phyloP scores from a whole-genome alignment of 2,797 vertebrate genomes.

The Emys orbicularis region DNA sequence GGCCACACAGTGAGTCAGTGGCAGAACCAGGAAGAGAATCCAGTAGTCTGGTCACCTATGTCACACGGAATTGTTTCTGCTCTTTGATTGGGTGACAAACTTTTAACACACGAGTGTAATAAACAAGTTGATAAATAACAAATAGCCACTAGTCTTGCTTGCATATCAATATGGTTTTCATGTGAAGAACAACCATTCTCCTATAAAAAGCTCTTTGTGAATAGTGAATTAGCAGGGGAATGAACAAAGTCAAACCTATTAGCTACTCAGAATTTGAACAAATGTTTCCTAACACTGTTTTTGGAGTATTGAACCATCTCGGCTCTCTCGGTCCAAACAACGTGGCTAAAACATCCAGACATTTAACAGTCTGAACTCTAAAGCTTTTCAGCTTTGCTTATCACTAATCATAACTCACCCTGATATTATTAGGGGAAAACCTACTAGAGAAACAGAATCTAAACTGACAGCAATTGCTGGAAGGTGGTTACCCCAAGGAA shows the following conservation, averaged over 20 bases:
- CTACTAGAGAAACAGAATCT: not conserved
- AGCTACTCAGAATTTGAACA: not conserved
- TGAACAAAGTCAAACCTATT: not conserved
- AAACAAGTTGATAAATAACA: not conserved
- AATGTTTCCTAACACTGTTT: not conserved
- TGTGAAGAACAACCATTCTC: not conserved
- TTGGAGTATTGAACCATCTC: not conserved
- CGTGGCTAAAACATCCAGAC: not conserved
- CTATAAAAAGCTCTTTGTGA: not conserved
- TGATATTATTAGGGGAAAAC: not conserved
- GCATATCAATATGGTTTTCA: not conserved
- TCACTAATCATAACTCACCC: not conserved
- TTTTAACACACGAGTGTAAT: not conserved
- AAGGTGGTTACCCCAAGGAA: not conserved
- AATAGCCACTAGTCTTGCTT: not conserved
- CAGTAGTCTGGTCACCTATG: not conserved
- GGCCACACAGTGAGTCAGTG: not conserved
- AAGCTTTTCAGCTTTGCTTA: slow-evolving; percentile 26
- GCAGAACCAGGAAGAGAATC: not conserved
- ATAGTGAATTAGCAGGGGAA: not conserved
- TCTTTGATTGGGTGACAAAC: not conserved
- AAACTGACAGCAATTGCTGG: not conserved
- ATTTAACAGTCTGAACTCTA: not conserved
- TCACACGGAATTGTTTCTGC: not conserved
- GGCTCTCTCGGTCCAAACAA: not conserved